phyloP scores from a whole-genome alignment of 2,797 vertebrate genomes.

The Tangara arthus region DNA sequence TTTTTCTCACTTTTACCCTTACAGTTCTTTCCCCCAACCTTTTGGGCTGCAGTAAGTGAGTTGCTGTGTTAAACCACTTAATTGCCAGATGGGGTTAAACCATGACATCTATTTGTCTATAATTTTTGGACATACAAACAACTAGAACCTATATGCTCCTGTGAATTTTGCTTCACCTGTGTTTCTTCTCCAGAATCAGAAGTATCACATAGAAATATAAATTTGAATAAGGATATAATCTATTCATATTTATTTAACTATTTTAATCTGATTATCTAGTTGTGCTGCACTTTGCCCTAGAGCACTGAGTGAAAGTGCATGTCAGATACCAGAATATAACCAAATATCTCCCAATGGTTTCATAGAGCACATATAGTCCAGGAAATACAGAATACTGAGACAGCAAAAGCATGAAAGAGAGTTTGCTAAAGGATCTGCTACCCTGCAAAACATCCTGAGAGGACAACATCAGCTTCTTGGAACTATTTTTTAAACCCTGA shows the following conservation, averaged over 20 bases:
- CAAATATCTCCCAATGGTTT: not conserved
- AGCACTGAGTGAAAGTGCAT: not conserved
- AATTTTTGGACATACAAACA: not conserved
- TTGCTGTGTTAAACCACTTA: not conserved
- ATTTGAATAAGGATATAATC: not conserved
- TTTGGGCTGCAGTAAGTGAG: fast-evolving
- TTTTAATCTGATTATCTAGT: not conserved
- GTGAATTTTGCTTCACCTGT: not conserved
- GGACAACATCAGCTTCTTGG: not conserved
- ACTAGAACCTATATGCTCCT: not conserved
- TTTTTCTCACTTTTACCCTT: not conserved
- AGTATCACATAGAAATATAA: not conserved
- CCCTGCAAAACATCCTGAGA: not conserved
- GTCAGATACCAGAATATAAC: not conserved
- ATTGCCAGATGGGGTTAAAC: not conserved
- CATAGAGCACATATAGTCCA: not conserved
- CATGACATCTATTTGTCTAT: not conserved
- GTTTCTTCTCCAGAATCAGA: not conserved
- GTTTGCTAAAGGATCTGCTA: not conserved
- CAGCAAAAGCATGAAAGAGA: not conserved
- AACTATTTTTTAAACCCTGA: not conserved
- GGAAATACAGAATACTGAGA: not conserved
- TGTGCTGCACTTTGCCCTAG: not conserved
- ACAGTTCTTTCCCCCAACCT: not conserved
- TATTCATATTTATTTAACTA: not conserved